Conservation (phyloP, 64 coral and sea anemone species). For the Stichodactyla mertensii region DNA sequence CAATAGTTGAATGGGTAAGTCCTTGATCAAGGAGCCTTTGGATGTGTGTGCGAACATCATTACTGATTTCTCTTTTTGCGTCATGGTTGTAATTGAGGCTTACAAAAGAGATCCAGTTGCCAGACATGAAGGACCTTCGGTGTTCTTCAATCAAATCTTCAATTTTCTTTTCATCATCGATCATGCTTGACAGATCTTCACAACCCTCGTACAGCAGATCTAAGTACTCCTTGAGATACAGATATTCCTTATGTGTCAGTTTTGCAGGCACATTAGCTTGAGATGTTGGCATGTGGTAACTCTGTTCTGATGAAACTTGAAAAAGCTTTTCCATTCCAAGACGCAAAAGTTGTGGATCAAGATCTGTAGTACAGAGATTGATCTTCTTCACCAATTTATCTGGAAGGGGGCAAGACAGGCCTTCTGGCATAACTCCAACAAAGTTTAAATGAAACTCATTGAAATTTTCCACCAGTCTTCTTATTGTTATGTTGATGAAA, state of each 20-base stretch:
- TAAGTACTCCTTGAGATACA: conserved; percentile 47
- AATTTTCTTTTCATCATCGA: not conserved
- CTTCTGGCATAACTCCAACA: conserved; percentile 14
- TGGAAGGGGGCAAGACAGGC: not conserved
- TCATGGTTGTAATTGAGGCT: conserved; percentile 73
- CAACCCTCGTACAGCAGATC: conserved; percentile 52
- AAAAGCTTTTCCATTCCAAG: conserved; percentile 13
- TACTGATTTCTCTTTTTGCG: conserved; percentile 42
- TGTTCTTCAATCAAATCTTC: conserved; percentile 39
- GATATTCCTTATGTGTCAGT: conserved; percentile 14
- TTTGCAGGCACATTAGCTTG: not conserved
- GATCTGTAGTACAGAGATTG: not conserved
- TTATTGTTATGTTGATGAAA: conserved; percentile 38
- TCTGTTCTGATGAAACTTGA: not conserved
- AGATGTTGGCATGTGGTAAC: conserved; percentile 30
- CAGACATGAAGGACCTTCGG: conserved; percentile 54
- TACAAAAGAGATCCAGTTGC: conserved; percentile 53
- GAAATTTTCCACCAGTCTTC: conserved; percentile 44
- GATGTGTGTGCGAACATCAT: conserved; percentile 42
- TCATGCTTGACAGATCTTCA: conserved; percentile 1
- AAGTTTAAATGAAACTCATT: conserved; percentile 24
- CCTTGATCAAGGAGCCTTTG: conserved; percentile 50
- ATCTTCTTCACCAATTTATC: not conserved
- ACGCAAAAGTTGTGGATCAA: conserved; percentile 16
- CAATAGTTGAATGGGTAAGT: conserved; percentile 40